These are phyloP conservation scores for Chaetops frenatus DNA, from an alignment of 2,113 vertebrate species.

Conservation along the genomic window DNA sequence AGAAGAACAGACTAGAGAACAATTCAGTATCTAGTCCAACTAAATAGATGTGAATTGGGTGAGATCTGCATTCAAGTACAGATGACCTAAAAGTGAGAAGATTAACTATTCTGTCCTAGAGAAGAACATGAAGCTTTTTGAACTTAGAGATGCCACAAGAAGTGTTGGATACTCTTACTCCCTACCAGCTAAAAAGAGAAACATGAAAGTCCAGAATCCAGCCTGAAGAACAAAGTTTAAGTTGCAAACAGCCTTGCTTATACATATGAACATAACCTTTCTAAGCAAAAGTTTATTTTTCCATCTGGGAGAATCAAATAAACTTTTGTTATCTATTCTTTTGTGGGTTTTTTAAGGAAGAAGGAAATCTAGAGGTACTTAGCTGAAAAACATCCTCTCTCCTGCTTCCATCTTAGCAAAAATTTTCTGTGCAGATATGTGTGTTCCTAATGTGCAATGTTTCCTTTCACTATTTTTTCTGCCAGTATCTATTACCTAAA, in stretches of 20 bases:
- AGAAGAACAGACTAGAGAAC: not conserved
- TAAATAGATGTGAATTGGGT: not conserved
- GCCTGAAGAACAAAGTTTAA: not conserved
- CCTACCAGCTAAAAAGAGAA: not conserved
- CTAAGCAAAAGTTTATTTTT: not conserved
- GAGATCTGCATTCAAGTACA: not conserved
- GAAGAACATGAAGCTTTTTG: not conserved
- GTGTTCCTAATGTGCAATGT: not conserved
- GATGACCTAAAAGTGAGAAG: not conserved
- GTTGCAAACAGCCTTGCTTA: not conserved
- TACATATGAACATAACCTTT: not conserved
- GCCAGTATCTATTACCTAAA: not conserved
- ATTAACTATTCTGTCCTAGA: not conserved
- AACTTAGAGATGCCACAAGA: not conserved
- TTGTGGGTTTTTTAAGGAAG: not conserved
- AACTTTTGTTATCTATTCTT: not conserved
- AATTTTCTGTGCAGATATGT: not conserved
- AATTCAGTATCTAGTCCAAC: not conserved
- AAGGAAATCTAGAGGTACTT: not conserved
- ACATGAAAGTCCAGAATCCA: not conserved
- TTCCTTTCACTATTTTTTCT: not conserved
- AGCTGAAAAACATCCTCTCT: not conserved
- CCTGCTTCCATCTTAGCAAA: not conserved
- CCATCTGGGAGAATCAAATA: not conserved
- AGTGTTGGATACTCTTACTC: not conserved